Evolutionary conservation across 2,888 invertebrate genomes (phyloP).

Genomic region (Stenichneumon culpator): DNA sequence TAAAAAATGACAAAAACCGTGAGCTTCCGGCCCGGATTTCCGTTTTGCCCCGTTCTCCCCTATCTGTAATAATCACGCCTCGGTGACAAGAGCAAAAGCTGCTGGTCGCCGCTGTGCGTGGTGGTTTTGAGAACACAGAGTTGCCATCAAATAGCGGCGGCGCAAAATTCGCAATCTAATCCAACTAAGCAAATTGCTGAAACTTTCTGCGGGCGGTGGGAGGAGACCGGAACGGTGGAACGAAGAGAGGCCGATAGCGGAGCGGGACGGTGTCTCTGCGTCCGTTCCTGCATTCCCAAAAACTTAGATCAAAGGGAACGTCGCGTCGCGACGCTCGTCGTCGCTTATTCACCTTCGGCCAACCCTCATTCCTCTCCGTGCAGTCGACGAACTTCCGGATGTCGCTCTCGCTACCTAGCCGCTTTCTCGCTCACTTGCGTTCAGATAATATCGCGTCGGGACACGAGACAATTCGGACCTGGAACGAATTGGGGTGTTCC

Average conservation of each 20-base stretch:
- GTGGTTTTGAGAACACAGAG: slow-evolving; percentile 65
- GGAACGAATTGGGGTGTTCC: background rate
- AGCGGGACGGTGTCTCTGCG: slow-evolving; percentile 70
- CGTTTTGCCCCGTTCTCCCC: no score
- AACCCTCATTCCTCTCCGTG: slow-evolving; percentile 49
- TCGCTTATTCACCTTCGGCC: slow-evolving; percentile 48
- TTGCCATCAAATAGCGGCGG: slow-evolving; percentile 76
- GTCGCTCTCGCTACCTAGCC: background rate
- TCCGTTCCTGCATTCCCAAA: slow-evolving; percentile 77
- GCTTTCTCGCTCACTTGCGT: slow-evolving; percentile 38
- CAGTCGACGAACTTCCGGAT: slow-evolving; percentile 46
- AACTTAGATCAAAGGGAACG: slow-evolving; percentile 81
- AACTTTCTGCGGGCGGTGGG: slow-evolving; percentile 74
- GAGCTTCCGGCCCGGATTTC: no score
- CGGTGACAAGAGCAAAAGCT: slow-evolving; percentile 47
- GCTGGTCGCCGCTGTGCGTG: slow-evolving; percentile 45
- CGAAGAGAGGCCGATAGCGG: slow-evolving; percentile 34
- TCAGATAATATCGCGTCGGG: slow-evolving; percentile 45
- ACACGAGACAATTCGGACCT: slow-evolving; percentile 12
- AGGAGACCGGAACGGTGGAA: background rate
- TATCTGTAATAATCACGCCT: slow-evolving; percentile 77
- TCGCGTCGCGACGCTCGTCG: slow-evolving; percentile 54
- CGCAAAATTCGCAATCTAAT: slow-evolving; percentile 82
- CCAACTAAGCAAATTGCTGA: slow-evolving; percentile 82
- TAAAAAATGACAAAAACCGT: background rate